These are phyloP conservation scores for Acutogordius australiensis DNA, from an alignment of 2,888 invertebrate genomes.

Conservation along the genomic window DNA sequence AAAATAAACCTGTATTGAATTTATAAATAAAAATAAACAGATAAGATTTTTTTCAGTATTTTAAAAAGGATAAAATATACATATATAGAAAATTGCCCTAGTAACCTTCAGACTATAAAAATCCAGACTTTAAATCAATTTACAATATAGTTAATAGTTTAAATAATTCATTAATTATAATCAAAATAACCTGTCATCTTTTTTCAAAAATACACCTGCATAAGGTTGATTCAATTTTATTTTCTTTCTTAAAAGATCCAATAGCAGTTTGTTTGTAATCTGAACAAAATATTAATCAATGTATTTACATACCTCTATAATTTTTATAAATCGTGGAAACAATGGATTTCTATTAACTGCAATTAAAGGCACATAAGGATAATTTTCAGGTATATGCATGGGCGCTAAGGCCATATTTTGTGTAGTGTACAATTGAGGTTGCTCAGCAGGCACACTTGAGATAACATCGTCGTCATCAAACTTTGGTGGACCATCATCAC, in stretches of 20 bases:
- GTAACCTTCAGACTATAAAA: too few species aligned
- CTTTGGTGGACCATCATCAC: not conserved
- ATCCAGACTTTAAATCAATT: too few species aligned
- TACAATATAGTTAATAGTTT: too few species aligned
- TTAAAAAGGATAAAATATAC: too few species aligned
- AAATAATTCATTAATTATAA: too few species aligned
- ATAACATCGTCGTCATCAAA: not conserved
- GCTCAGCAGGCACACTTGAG: not conserved
- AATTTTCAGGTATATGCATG: slow-evolving; percentile 69
- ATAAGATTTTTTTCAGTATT: too few species aligned
- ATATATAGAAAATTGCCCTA: too few species aligned
- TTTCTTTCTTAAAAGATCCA: slow-evolving; percentile 62
- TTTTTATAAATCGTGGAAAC: slow-evolving; percentile 85
- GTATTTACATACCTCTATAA: slow-evolving; percentile 49
- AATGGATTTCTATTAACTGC: slow-evolving; percentile 75
- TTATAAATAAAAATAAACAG: too few species aligned
- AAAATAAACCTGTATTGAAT: too few species aligned
- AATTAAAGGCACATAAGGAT: slow-evolving; percentile 79
- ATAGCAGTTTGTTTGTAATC: slow-evolving; percentile 53
- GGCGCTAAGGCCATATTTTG: slow-evolving; percentile 38
- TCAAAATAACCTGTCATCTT: slow-evolving; percentile 53
- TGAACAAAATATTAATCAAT: slow-evolving; percentile 23
- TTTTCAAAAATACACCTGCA: slow-evolving; percentile 76
- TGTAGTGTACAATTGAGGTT: not conserved
- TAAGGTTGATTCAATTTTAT: slow-evolving; percentile 84